phyloP scores from a whole-genome alignment of 2,797 vertebrate genomes.

The Premnoplex brunnescens region DNA sequence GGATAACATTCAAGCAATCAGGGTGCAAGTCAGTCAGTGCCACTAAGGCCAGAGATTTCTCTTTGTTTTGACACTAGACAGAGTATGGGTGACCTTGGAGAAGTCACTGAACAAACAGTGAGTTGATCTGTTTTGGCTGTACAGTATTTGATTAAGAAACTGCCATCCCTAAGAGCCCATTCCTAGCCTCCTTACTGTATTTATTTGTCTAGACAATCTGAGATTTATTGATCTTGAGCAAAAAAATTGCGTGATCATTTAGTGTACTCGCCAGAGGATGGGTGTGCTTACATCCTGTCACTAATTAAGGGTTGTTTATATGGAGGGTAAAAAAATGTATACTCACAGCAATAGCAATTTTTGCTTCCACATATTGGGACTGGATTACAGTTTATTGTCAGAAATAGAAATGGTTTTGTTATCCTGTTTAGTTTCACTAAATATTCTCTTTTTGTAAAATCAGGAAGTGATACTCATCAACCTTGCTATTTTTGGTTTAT shows the following conservation, averaged over 20 bases:
- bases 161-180: not conserved
- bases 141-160: not conserved
- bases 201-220: not conserved
- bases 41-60: not conserved
- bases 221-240: conserved; percentile 27
- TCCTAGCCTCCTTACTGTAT: not conserved
- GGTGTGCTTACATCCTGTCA: not conserved
- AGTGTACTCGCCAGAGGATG: not conserved
- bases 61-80: not conserved
- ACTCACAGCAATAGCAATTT: not conserved
- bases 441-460: conserved; percentile 17
- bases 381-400: conserved; percentile 8
- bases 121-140: not conserved
- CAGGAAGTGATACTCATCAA: not conserved
- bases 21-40: not conserved
- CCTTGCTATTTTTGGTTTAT: conserved; percentile 1
- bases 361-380: not conserved
- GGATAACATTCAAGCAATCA: not conserved
- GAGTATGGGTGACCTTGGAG: not conserved
- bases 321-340: not conserved
- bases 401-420: conserved; percentile 19
- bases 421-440: conserved; percentile 4
- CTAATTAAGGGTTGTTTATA: not conserved
- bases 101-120: not conserved
- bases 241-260: not conserved